Evolutionary conservation across 2,797 vertebrate genomes (phyloP).

Genomic region (Neopelma chrysocephalum): DNA sequence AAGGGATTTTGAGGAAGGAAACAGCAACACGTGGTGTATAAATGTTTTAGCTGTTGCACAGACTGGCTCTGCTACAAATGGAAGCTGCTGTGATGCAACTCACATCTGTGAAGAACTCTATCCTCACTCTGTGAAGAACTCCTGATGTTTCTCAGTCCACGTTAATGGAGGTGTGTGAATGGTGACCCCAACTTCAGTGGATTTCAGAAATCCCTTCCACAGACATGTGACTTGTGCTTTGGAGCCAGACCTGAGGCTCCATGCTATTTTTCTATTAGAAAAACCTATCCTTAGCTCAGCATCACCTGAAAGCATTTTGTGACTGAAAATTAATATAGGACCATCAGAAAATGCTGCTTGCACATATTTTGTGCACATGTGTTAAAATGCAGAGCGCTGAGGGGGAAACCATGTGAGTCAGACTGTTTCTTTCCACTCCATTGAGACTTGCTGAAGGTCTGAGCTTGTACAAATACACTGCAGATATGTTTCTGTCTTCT

Average conservation of each 20-base stretch:
- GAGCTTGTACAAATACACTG: not conserved
- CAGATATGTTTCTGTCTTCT: not conserved
- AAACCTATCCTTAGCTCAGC: not conserved
- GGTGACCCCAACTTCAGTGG: not conserved
- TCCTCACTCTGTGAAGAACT: not conserved
- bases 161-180: not conserved
- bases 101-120: not conserved
- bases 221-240: not conserved
- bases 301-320: not conserved
- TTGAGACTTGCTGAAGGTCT: not conserved
- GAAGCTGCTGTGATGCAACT: not conserved
- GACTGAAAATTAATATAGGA: not conserved
- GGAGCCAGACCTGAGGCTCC: not conserved
- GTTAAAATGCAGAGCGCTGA: not conserved
- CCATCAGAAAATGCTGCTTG: not conserved
- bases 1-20: not conserved
- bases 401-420: not conserved
- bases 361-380: not conserved
- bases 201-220: not conserved
- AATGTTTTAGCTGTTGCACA: not conserved
- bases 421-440: not conserved
- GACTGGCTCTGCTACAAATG: not conserved
- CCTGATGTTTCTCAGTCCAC: not conserved
- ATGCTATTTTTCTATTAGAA: not conserved
- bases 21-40: accelerated